Conservation (phyloP, 2,797 vertebrate genomes). For the Chloroceryle inda region DNA sequence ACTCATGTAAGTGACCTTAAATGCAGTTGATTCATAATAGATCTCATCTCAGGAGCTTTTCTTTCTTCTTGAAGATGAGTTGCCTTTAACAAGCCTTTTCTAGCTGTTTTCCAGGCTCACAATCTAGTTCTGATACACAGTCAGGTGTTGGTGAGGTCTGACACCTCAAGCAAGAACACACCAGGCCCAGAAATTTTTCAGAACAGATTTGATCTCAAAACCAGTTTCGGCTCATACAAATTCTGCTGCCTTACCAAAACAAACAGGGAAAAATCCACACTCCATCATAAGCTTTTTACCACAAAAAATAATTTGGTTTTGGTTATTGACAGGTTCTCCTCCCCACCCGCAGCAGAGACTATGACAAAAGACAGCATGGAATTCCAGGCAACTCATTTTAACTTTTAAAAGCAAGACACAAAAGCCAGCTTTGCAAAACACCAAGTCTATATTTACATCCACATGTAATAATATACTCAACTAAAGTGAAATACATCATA, state of each 20-base stretch:
- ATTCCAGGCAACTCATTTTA: not conserved
- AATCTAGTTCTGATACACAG: not conserved
- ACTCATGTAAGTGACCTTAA: accelerated
- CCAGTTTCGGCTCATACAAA: not conserved
- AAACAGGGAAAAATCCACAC: too few species aligned
- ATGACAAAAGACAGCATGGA: not conserved
- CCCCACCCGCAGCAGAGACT: not conserved
- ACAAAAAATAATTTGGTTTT: not conserved
- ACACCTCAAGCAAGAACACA: not conserved
- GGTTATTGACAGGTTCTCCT: not conserved
- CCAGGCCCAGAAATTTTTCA: not conserved
- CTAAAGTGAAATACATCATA: conserved; percentile 86
- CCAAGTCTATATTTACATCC: conserved; percentile 86
- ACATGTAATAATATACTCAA: conserved; percentile 83
- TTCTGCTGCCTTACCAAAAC: not conserved
- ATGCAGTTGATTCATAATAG: accelerated
- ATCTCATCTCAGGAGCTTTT: accelerated
- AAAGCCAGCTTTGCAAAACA: conserved; percentile 82
- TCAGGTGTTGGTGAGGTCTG: not conserved
- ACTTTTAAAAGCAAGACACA: conserved; percentile 68
- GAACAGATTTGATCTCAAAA: not conserved
- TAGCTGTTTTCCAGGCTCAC: accelerated
- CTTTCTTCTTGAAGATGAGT: not conserved
- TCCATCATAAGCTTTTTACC: not conserved
- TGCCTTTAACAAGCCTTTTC: not conserved